Percentiles rank a stretch among this genome's conserved stretches.
Conservation (phyloP, 2,888 invertebrate genomes). For the Papilio gigon region DNA sequence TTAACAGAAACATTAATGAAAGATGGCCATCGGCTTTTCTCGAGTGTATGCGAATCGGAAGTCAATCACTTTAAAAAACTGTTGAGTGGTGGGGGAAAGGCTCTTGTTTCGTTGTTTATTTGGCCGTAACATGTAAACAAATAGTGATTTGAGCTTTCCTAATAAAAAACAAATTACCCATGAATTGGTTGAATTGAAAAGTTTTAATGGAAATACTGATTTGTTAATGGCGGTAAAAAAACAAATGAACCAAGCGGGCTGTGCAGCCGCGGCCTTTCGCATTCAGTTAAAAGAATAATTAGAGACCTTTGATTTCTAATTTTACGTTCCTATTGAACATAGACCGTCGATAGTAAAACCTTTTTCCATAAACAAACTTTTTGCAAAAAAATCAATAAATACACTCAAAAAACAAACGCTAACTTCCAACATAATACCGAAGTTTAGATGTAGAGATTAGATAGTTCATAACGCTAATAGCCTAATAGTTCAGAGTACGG, state of each 20-base stretch:
- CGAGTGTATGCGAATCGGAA: slow-evolving; percentile 69
- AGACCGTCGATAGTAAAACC: background rate
- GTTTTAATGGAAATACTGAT: slow-evolving; percentile 33
- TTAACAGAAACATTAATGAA: slow-evolving; percentile 54
- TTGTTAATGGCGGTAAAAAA: slow-evolving; percentile 25
- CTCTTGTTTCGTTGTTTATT: slow-evolving; percentile 50
- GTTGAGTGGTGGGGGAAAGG: slow-evolving; percentile 49
- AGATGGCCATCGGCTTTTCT: slow-evolving; percentile 63
- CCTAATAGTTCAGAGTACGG: no score
- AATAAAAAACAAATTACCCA: slow-evolving; percentile 20
- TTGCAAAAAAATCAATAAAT: no score
- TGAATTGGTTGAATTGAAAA: slow-evolving; percentile 33
- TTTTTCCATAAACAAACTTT: no score
- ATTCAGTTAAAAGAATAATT: background rate
- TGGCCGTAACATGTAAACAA: slow-evolving; percentile 41
- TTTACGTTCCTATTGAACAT: background rate
- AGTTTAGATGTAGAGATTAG: no score
- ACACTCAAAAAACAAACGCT: no score
- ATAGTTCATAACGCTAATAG: no score
- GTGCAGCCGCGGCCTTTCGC: background rate
- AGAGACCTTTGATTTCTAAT: slow-evolving; percentile 9
- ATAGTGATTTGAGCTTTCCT: slow-evolving; percentile 27
- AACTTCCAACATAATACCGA: no score
- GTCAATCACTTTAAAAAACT: slow-evolving; percentile 61
- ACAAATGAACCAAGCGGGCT: background rate